Conservation (phyloP, 2,797 vertebrate genomes). For the Podargus strigoides region DNA sequence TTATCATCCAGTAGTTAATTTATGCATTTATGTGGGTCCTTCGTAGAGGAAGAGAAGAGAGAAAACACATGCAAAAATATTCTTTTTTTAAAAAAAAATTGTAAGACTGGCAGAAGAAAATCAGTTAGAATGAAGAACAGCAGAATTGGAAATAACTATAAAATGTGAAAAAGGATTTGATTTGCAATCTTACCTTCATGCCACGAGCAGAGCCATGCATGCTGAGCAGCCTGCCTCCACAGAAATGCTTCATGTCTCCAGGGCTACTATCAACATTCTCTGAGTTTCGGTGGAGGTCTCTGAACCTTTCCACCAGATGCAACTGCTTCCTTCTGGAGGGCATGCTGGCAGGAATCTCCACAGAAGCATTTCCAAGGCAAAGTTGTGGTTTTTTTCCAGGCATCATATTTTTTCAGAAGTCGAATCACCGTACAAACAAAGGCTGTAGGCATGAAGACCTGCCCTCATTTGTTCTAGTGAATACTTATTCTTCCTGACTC, state of each 20-base stretch:
- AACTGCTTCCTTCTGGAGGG: neutral
- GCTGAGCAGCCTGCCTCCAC: neutral
- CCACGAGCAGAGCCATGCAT: neutral
- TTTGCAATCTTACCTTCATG: constrained; percentile 24
- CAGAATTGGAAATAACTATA: neutral
- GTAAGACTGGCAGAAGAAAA: neutral
- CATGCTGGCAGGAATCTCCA: neutral
- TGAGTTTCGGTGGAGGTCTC: neutral
- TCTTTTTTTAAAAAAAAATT: neutral
- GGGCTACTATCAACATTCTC: neutral
- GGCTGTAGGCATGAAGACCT: neutral
- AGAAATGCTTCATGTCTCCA: neutral
- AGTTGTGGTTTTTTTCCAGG: neutral
- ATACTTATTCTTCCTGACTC: neutral
- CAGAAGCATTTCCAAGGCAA: neutral
- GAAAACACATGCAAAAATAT: neutral
- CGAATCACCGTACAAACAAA: neutral
- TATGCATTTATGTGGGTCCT: neutral
- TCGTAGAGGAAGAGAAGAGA: neutral
- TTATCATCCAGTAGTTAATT: neutral
- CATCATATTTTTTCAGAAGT: neutral
- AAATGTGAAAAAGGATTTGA: neutral
- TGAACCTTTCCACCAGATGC: neutral
- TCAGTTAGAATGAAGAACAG: neutral
- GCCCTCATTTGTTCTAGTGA: neutral